Percentiles rank a stretch among this genome's conserved stretches.
These are phyloP conservation scores for Dolichotis patagonum DNA, from an alignment of 2,113 vertebrate species.

Conservation along the genomic window DNA sequence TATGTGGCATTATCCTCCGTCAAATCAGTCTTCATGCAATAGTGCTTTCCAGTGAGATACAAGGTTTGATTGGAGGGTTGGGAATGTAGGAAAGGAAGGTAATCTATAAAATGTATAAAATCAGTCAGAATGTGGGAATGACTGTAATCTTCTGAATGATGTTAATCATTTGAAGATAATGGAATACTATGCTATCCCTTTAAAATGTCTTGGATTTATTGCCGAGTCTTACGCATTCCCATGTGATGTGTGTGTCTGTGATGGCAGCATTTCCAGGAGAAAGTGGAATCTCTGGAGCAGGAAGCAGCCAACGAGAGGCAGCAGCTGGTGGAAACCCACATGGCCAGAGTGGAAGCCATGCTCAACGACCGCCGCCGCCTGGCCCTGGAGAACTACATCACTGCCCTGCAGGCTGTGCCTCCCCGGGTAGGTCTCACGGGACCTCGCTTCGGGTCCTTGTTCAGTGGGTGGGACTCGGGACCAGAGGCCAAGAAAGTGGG, in stretches of 20 bases:
- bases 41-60: background rate
- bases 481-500: background rate
- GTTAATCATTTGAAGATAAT: background rate
- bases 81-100: background rate
- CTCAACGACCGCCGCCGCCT: constrained; percentile 96
- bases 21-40: background rate
- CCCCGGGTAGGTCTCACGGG: constrained; percentile 84
- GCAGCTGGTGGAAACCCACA: constrained; percentile 98
- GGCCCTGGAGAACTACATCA: constrained; percentile 97
- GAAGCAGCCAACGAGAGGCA: constrained; percentile 97
- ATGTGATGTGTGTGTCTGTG: background rate
- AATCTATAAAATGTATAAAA: background rate
- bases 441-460: background rate
- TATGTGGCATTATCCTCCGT: background rate
- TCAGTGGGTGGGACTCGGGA: background rate
- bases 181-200: background rate
- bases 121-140: background rate
- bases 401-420: constrained; percentile 93
- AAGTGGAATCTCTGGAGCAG: constrained; percentile 97
- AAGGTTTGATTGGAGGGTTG: background rate
- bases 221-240: fast-evolving
- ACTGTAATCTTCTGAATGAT: background rate
- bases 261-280: constrained; percentile 97
- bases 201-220: background rate
- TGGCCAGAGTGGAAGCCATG: constrained; percentile 98